phyloP scores from a whole-genome alignment of 2,113 vertebrate species.

The Chlorodrepanis virens region DNA sequence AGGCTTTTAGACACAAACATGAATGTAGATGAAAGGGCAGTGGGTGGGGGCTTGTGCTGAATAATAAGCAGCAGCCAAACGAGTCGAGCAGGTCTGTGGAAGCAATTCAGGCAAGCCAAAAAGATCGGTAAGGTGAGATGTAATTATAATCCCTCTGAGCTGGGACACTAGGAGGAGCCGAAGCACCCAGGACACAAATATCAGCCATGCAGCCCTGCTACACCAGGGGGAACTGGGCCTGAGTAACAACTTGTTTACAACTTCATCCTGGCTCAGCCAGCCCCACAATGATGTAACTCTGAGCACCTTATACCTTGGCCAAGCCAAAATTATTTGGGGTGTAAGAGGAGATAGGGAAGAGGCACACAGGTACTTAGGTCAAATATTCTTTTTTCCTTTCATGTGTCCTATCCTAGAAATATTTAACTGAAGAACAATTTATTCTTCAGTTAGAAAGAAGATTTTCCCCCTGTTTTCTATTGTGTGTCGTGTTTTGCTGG shows the following conservation, averaged over 20 bases:
- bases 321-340: background rate
- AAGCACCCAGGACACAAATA: background rate
- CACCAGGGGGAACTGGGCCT: background rate
- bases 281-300: background rate
- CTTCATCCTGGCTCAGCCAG: background rate
- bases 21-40: constrained; percentile 32
- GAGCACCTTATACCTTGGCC: background rate
- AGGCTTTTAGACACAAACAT: constrained; percentile 2
- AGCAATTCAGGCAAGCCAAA: constrained; percentile 38
- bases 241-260: constrained; percentile 9
- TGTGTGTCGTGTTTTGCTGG: background rate
- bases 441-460: background rate
- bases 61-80: constrained; percentile 58
- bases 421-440: background rate
- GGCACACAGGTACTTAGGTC: background rate
- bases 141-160: constrained; percentile 54
- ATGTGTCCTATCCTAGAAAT: background rate
- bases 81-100: constrained; percentile 59
- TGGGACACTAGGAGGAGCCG: background rate
- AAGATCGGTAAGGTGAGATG: constrained; percentile 33
- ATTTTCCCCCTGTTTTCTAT: background rate
- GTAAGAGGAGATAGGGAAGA: background rate
- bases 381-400: background rate
- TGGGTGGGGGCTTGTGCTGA: constrained; percentile 43
- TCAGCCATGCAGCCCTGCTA: background rate